A percentile compares a stretch with the other conserved stretches of the same genome.
These are phyloP conservation scores for Isichthys henryi DNA, from an alignment of 2,113 vertebrate species.

Conservation along the genomic window DNA sequence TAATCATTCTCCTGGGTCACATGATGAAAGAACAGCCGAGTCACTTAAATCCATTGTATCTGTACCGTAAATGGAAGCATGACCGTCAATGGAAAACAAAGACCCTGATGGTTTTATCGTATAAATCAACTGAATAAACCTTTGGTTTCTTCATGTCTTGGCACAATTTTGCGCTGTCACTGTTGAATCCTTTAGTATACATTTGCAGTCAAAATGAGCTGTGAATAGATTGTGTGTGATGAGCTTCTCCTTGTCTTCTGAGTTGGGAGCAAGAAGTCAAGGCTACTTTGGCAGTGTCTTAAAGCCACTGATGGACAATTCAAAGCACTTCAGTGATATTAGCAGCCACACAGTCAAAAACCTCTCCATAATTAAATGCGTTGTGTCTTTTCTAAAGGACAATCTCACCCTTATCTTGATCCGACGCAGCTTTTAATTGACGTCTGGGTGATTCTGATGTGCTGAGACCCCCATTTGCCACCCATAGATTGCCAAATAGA, in stretches of 20 bases:
- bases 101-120: background rate
- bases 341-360: background rate
- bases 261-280: background rate
- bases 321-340: background rate
- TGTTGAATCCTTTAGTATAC: background rate
- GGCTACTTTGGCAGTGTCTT: background rate
- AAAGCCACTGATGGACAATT: background rate
- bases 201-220: background rate
- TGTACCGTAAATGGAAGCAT: background rate
- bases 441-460: background rate
- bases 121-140: background rate
- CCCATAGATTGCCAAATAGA: background rate
- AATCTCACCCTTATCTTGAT: background rate
- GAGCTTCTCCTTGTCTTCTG: background rate
- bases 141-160: background rate
- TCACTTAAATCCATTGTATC: background rate
- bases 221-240: background rate
- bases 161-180: background rate
- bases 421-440: constrained; percentile 1
- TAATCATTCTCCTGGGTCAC: background rate
- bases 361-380: constrained; percentile 2
- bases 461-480: background rate
- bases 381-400: constrained; percentile 8
- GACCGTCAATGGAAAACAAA: background rate
- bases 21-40: background rate